Conservation (phyloP, 2,113 vertebrate species). For the Oryzias woworae region DNA sequence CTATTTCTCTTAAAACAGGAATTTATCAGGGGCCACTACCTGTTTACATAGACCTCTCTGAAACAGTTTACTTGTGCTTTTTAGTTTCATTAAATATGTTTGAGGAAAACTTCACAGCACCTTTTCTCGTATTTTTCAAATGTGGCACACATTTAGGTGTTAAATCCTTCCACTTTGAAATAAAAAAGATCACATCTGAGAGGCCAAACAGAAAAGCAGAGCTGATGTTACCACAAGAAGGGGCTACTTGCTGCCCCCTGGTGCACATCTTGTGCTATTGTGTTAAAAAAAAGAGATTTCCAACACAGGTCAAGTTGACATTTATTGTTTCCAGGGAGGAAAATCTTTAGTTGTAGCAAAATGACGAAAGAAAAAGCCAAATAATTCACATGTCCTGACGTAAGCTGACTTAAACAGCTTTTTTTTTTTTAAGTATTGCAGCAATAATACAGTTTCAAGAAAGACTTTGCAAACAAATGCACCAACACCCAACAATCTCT, state of each 20-base stretch:
- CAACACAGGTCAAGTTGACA: slow-evolving; percentile 45
- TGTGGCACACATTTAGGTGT: neutral
- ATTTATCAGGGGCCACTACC: slow-evolving; percentile 1
- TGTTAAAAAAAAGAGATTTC: slow-evolving; percentile 13
- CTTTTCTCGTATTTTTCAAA: neutral
- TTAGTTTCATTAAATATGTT: neutral
- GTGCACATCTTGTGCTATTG: slow-evolving; percentile 7
- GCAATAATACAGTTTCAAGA: slow-evolving; percentile 20
- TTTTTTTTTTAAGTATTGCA: slow-evolving; percentile 24
- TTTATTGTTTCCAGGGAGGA: slow-evolving; percentile 71
- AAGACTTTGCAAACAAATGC: slow-evolving; percentile 26
- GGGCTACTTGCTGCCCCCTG: slow-evolving; percentile 55
- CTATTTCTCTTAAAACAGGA: slow-evolving; percentile 40
- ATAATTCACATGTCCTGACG: slow-evolving; percentile 55
- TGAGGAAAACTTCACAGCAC: neutral
- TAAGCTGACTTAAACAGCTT: slow-evolving; percentile 25
- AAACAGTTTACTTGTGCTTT: neutral
- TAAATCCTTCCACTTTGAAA: neutral
- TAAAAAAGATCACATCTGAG: slow-evolving; percentile 1
- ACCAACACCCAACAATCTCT: slow-evolving; percentile 32
- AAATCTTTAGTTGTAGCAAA: slow-evolving; percentile 60
- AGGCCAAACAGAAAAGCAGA: neutral
- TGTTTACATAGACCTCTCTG: neutral
- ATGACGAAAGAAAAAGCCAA: slow-evolving; percentile 42
- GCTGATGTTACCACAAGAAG: neutral